Evolutionary conservation across 2,113 vertebrate species (phyloP).

Genomic region (Microcebus lehilahytsara): DNA sequence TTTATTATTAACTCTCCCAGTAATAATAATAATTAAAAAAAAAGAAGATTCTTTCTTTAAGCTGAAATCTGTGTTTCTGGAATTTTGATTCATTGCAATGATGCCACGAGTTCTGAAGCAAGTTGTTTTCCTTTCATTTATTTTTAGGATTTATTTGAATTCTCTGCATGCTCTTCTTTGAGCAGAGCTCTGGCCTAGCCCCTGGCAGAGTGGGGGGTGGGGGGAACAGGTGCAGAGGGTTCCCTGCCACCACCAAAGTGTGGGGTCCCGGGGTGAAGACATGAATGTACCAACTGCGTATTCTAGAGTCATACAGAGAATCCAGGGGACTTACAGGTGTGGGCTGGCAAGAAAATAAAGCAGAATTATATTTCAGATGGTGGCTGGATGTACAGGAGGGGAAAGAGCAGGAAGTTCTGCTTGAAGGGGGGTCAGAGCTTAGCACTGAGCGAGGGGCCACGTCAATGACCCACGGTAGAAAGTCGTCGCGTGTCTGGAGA

Average conservation of each 20-base stretch:
- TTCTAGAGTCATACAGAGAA: background rate
- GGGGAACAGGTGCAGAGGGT: background rate
- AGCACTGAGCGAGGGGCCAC: background rate
- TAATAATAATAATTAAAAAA: background rate
- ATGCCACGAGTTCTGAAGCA: background rate
- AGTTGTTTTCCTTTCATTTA: background rate
- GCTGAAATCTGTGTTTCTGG: background rate
- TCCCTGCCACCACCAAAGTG: background rate
- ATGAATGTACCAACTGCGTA: background rate
- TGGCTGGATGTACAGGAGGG: too few relatives aligned
- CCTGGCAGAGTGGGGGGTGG: background rate
- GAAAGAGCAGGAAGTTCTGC: background rate
- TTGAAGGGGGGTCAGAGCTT: background rate
- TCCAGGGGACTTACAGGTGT: background rate
- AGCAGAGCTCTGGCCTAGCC: background rate
- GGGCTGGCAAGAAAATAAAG: background rate
- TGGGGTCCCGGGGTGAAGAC: background rate
- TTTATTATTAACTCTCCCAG: background rate
- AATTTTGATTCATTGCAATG: background rate
- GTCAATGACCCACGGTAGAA: accelerated
- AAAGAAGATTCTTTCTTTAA: background rate
- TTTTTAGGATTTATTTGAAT: background rate
- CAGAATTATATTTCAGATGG: background rate
- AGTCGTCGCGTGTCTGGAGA: background rate
- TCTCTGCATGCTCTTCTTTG: background rate